A percentile compares a stretch with the other conserved stretches of the same genome.
phyloP scores from a whole-genome alignment of 2,888 invertebrate species.

The Cheilosia impressa region DNA sequence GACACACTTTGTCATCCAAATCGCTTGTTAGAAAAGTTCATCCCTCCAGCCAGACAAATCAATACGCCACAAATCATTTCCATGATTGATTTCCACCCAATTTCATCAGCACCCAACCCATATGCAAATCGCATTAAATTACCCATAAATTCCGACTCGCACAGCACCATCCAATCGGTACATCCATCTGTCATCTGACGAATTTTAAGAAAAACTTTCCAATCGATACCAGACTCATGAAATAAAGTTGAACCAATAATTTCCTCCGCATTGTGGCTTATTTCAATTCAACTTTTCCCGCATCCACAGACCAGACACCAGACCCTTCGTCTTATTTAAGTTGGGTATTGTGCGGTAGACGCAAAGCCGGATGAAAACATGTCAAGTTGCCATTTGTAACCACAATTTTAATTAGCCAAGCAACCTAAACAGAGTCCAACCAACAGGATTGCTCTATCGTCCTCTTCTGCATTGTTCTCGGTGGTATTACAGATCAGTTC shows the following conservation, averaged over 20 bases:
- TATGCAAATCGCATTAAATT: conserved; percentile 53
- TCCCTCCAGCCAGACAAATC: neutral
- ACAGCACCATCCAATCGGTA: neutral
- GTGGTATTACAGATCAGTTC: neutral
- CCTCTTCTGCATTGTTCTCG: neutral
- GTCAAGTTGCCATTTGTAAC: conserved; percentile 39
- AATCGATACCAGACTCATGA: conserved; percentile 41
- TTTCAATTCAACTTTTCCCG: conserved; percentile 39
- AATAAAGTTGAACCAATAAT: conserved; percentile 53
- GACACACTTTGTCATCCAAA: no score
- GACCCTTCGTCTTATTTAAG: neutral
- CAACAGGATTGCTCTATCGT: neutral
- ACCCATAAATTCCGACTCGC: conserved; percentile 30
- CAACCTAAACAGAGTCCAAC: conserved; percentile 9
- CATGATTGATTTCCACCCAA: conserved; percentile 46
- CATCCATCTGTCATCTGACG: neutral
- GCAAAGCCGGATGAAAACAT: conserved; percentile 25
- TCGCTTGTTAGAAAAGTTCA: neutral
- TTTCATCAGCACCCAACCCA: neutral
- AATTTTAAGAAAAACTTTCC: conserved; percentile 19
- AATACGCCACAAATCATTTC: conserved; percentile 33
- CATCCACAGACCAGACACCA: neutral
- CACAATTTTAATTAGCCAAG: conserved; percentile 50
- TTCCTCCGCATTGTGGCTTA: conserved; percentile 45
- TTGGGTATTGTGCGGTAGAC: neutral